Base-by-base conservation (phyloP, 1,140 invertebrate genomes). In the Camponotus pennsylvanicus region DNA sequence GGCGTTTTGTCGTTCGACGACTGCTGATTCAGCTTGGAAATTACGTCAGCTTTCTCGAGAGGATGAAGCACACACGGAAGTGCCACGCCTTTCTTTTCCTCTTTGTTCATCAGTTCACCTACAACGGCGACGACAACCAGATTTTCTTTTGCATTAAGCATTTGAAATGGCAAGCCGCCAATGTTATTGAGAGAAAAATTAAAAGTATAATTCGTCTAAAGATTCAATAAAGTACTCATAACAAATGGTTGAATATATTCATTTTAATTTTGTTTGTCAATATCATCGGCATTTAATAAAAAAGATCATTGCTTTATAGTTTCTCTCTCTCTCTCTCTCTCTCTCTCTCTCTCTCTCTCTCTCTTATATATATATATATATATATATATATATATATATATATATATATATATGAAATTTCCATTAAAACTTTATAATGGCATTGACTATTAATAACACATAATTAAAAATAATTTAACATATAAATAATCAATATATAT, bases 11-110 rank as follows among this genome's bases (percentile, higher is more conserved):
- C 42, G 83, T 52, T 71, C 63, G 83, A n/a, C 79, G 69, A 83
- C 82, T 90, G 88, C 80, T 87, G 88, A 88, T 88, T 89, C 88
- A 89, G 87, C 88, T 66, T 77, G 78, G 84, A 86, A 90, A 90
- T 88, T 88, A 83, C 86, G 88, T 89, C 86, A 79, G 69, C 66
- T 89, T 86, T 13, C 40, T 83, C 79, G 69, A 83, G 32, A 83
- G 69, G 69, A 73, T 73, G 79, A 37, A 75, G 64, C 78, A 69
- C 64, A 80, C 40, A 42, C 79, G 79, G 79, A 83, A 83, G 69
- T 84, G 71, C 59, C 63, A 71, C 78, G 32, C 57, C 82, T 86
- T 87, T 73, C 75, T 73, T 67, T 84, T 76, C 9, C 34, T 59
- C 42, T 32, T 66, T 21, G 9, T 64, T 61, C 37, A 40, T 15